Base-by-base conservation (phyloP, 2,888 invertebrate species). In the Pollenia amentaria region DNA sequence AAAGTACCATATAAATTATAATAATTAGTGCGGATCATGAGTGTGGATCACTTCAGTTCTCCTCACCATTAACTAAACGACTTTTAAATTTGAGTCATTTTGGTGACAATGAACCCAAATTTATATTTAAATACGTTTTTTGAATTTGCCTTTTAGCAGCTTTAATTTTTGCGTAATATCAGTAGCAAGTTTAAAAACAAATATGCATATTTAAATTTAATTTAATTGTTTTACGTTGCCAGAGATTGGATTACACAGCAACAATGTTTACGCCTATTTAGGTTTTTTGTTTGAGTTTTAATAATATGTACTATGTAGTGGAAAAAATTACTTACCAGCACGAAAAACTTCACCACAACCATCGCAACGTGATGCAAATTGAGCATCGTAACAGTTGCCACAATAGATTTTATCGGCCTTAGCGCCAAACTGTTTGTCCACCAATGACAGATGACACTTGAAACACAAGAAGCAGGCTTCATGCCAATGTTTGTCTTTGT, bases 401-500 rank as follows among this genome's bases (percentile, higher is more conserved):
- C 99, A 99, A 95, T 98, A 99, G 94, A 99, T 99, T 95, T 98
- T 97, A 94, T 99, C 99, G 91, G 98, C 97, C 95, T 99, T 99
- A 93, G 98, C 98, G 92, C 99, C 99, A 94, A 99, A 99, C 94
- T 99, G 99, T 95, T 99, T 99, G 95, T 99, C 99, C 89, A 99
- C 99, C 94, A 99, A 95, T 87, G 99, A 98, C 92, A 98, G 97
- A 93, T 98, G 97, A 95, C 99, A 99, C 95, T 98, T 98, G 94
- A 97, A 97, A 95, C 99, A 99, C 92, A 99, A 96, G 96, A 99
- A 99, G 94, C 99, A 99, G 75, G 98, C 97, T 94, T 99, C 99
- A 94, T 99, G 99, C 99, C 99, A 99, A 94, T 99, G 99, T 95
- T 99, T 98, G 94, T 99, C 99, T 95, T 99, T 99, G 96, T 99